A percentile compares a stretch with the other conserved stretches of the same genome.
These are phyloP conservation scores for Chamaea fasciata DNA, from an alignment of 2,113 vertebrate species.

Conservation along the genomic window DNA sequence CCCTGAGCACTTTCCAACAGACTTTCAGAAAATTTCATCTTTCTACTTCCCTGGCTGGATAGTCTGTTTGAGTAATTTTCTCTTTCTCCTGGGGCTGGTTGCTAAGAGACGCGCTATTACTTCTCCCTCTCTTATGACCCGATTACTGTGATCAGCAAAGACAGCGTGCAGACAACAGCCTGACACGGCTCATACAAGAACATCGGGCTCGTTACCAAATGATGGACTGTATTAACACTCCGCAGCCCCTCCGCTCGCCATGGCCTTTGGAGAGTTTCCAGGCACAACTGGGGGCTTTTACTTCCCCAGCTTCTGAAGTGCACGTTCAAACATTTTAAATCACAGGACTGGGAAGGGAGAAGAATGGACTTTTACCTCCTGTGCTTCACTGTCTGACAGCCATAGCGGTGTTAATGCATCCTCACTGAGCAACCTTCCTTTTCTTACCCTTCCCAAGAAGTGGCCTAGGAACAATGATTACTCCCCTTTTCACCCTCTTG, in stretches of 20 bases:
- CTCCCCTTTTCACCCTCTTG: background rate
- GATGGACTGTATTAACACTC: conserved; percentile 58
- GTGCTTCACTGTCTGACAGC: conserved; percentile 6
- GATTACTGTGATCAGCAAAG: conserved; percentile 74
- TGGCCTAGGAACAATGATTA: background rate
- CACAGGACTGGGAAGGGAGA: conserved; percentile 24
- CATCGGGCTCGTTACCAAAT: conserved; percentile 39
- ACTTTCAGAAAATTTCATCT: conserved; percentile 67
- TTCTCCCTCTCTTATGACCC: conserved; percentile 76
- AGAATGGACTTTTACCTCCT: conserved; percentile 47
- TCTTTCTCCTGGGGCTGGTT: conserved; percentile 75
- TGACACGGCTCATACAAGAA: conserved; percentile 46
- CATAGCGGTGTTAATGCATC: background rate
- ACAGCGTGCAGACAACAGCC: conserved; percentile 57
- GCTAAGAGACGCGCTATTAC: conserved; percentile 76
- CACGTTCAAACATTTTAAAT: conserved; percentile 35
- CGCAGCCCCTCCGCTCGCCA: background rate
- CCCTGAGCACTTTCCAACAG: conserved; percentile 58
- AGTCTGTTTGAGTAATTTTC: conserved; percentile 72
- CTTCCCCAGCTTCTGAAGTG: conserved; percentile 16
- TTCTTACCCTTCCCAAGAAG: background rate
- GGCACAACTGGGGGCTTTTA: conserved; percentile 48
- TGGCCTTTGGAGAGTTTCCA: conserved; percentile 43
- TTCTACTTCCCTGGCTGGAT: conserved; percentile 65
- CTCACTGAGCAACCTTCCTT: background rate